Evolutionary conservation across 1,140 invertebrate species (phyloP), one percentile per base, ranked within the genome.

Genomic region (Meteorus sp.): DNA sequence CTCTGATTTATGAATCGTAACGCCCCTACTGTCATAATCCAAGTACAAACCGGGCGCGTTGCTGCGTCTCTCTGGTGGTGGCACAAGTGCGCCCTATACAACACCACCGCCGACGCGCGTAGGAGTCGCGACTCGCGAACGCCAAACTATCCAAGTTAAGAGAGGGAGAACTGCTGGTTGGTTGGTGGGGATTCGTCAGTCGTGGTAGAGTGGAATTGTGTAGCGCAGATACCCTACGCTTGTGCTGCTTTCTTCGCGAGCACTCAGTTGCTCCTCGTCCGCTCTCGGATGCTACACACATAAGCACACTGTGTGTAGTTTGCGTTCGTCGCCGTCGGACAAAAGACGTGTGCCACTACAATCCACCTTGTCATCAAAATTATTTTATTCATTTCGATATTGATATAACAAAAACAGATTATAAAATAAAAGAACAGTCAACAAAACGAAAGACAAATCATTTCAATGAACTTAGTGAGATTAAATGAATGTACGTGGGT

Each of bases 1-100:
- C 69, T 72, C 73, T 75, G 76, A 78, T 78, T 80, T 78, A 79
- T 79, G 76, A 78, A 78, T 70, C 71, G 78, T 72, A 70, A 75
- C 78, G 76, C 78, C 76, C 74, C 72, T 71, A 66, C 70, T 78
- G 76, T 80, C 77, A 80, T 80, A 78, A 79, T 66, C 67, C 57
- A 58, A 63, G 58, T 51, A 52, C 41, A 67, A n/a, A n/a, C 23
- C 56, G 55, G 54, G 37, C 22, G 31, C 20, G 22, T 43, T 9
- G 45, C 50, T 22, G 43, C 2, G 9, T 41, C 53, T 5, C n/a
- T n/a, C 41, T 41, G 56, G 45, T n/a, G 27, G 57, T 15, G 25
- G 48, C 37, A 23, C 33, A 13, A 43, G 1, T 39, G 35, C 17
- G 5, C 6, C n/a, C 7, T 39, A 2, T n/a, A 15, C n/a, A 15